phyloP scores from a whole-genome alignment of 2,888 invertebrate species.

The Chaitophorus viminalis region DNA sequence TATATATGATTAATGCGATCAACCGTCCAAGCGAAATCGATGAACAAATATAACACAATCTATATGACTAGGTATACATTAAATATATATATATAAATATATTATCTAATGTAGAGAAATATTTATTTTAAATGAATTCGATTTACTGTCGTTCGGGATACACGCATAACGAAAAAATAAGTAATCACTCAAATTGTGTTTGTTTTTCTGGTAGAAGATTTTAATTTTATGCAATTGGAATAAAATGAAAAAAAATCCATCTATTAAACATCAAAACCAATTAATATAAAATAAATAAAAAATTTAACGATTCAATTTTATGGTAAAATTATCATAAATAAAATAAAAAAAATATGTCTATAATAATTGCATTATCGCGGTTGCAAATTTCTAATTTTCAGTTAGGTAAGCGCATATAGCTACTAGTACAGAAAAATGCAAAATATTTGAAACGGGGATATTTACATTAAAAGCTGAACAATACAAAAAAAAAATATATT shows the following conservation, averaged over 20 bases:
- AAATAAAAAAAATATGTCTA: background rate
- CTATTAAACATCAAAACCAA: background rate
- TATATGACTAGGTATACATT: background rate
- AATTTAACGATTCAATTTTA: background rate
- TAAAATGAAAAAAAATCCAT: background rate
- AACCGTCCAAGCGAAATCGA: background rate
- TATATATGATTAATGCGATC: background rate
- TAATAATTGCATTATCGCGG: no score
- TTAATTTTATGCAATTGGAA: background rate
- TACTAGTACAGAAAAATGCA: no score
- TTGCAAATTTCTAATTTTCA: no score
- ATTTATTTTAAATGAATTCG: background rate
- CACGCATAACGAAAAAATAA: background rate
- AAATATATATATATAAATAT: no score
- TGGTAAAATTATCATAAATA: background rate
- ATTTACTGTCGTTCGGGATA: background rate
- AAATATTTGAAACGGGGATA: background rate
- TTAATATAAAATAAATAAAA: background rate
- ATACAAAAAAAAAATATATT: conserved; percentile 10
- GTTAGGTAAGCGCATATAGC: no score
- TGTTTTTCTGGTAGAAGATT: background rate
- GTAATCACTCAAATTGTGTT: background rate
- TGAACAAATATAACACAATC: background rate
- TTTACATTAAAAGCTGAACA: background rate
- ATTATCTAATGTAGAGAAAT: background rate